Evolutionary conservation across 2,797 vertebrate species (phyloP).

Genomic region (Fratercula arctica): DNA sequence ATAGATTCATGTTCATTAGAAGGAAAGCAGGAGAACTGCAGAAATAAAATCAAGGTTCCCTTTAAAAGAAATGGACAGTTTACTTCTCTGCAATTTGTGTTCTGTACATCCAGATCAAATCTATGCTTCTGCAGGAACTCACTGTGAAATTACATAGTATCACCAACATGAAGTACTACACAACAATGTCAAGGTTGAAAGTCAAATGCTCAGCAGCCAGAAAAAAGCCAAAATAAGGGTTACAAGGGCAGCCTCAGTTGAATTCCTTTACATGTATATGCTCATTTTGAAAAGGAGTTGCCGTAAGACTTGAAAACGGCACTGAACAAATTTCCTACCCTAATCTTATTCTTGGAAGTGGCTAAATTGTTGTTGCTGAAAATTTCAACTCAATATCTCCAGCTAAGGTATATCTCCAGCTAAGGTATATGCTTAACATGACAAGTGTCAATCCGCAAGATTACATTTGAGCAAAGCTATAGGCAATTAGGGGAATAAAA

Average conservation of each 20-base stretch:
- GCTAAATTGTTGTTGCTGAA: not conserved
- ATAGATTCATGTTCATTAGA: not conserved
- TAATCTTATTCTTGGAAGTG: not conserved
- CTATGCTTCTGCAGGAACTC: not conserved
- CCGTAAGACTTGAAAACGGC: not conserved
- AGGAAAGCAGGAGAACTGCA: not conserved
- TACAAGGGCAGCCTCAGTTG: not conserved
- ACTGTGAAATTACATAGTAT: constrained; percentile 6
- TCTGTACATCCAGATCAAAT: not conserved
- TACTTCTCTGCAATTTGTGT: not conserved
- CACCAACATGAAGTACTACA: not conserved
- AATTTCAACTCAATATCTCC: not conserved
- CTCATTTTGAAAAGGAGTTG: not conserved
- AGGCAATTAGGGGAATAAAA: constrained; percentile 8
- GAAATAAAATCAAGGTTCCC: not conserved
- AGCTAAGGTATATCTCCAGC: not conserved
- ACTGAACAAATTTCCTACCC: not conserved
- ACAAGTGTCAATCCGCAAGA: not conserved
- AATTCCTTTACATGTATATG: not conserved
- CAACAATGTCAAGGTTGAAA: not conserved
- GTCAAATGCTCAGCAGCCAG: not conserved
- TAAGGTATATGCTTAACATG: not conserved
- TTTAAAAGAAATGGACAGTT: not conserved
- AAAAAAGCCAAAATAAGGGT: constrained; percentile 12
- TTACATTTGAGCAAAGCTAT: not conserved